phyloP scores from a whole-genome alignment of 2,888 invertebrate genomes.

The Troides aeacus region DNA sequence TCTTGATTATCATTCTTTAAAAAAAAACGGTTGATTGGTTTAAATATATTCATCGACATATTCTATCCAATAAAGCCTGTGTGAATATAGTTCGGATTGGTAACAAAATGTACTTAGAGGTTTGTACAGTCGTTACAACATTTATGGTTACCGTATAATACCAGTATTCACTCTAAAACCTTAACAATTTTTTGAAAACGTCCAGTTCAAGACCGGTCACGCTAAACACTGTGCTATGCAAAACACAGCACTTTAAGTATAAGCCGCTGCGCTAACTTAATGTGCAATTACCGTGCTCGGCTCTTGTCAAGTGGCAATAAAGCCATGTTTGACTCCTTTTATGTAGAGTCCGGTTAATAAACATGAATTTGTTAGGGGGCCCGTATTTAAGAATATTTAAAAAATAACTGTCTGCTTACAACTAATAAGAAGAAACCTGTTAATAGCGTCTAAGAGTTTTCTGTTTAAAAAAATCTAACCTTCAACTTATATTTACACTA shows the following conservation, averaged over 20 bases:
- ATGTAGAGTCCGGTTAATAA: constrained; percentile 15
- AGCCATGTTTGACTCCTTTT: constrained; percentile 25
- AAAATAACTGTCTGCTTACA: background rate
- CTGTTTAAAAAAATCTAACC: too few species aligned
- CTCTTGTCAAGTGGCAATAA: constrained; percentile 29
- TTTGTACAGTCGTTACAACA: too few species aligned
- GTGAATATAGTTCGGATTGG: too few species aligned
- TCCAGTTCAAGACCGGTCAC: constrained; percentile 20
- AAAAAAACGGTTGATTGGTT: too few species aligned
- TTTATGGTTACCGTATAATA: too few species aligned
- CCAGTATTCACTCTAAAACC: background rate
- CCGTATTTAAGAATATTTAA: constrained; percentile 12
- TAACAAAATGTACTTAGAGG: too few species aligned
- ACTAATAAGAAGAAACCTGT: background rate
- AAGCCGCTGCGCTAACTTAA: constrained; percentile 22
- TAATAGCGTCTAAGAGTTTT: background rate
- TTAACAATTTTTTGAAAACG: constrained; percentile 4
- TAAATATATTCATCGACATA: too few species aligned
- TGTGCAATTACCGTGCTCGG: constrained; percentile 28
- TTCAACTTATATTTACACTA: too few species aligned
- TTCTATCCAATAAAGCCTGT: too few species aligned
- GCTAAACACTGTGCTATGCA: constrained; percentile 16
- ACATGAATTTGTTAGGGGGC: constrained; percentile 18
- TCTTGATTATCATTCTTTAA: too few species aligned
- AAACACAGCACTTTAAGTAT: constrained; percentile 24